Conservation (phyloP, 2,797 vertebrate genomes). For the Enteromius thamalakanensis region DNA sequence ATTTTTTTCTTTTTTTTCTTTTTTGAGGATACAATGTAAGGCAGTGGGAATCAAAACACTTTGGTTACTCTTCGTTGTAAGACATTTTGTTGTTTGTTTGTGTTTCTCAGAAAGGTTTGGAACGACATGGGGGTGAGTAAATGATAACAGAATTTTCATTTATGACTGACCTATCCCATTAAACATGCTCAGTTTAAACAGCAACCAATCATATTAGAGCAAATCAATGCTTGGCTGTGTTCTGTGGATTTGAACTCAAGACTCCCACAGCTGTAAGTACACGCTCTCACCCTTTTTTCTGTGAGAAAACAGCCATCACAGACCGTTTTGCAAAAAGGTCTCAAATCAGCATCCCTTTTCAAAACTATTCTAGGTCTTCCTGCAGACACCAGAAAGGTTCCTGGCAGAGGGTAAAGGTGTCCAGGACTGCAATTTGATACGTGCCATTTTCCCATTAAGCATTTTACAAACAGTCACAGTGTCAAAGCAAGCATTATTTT, state of each 20-base stretch:
- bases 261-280: background rate
- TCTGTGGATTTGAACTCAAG: background rate
- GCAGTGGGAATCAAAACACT: background rate
- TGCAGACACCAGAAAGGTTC: constrained; percentile 10
- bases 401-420: constrained; percentile 4
- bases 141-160: background rate
- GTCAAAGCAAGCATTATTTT: constrained; percentile 16
- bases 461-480: background rate
- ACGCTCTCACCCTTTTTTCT: background rate
- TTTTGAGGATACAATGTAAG: background rate
- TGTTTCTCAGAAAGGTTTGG: background rate
- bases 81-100: background rate
- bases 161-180: background rate
- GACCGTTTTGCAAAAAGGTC: constrained; percentile 25
- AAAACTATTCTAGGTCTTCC: background rate
- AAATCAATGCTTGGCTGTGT: too few relatives aligned
- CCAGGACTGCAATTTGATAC: constrained; percentile 1
- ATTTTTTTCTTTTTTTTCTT: background rate
- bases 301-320: background rate
- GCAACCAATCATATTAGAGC: background rate
- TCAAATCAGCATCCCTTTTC: constrained; percentile 16
- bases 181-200: background rate
- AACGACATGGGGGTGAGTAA: background rate
- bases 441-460: constrained; percentile 23
- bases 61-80: too few relatives aligned